A percentile compares a stretch with the other conserved stretches of the same genome.
Evolutionary conservation across 2,797 vertebrate genomes (phyloP).

Genomic region (Harpagifer antarcticus): DNA sequence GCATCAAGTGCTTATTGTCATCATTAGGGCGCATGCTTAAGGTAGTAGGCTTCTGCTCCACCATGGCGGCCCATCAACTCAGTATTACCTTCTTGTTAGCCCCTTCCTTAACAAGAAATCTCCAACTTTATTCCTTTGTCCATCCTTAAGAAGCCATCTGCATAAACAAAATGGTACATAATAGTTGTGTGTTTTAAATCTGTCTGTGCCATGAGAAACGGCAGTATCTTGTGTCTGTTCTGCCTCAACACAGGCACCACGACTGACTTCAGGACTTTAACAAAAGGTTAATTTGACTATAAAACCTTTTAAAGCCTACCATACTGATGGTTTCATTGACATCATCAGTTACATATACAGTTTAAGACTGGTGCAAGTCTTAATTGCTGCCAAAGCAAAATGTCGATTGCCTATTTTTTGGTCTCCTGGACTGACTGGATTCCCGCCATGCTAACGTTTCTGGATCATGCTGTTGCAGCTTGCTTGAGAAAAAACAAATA

Average conservation of each 20-base stretch:
- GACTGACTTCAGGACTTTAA: slow-evolving; percentile 53
- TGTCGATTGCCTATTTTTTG: slow-evolving; percentile 61
- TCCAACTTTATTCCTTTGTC: slow-evolving; percentile 11
- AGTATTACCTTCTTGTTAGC: slow-evolving; percentile 37
- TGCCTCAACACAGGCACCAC: slow-evolving; percentile 41
- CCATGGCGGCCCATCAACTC: slow-evolving; percentile 50
- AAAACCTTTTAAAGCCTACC: slow-evolving; percentile 28
- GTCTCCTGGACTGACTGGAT: slow-evolving; percentile 66
- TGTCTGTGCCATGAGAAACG: slow-evolving; percentile 50
- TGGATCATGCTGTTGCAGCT: slow-evolving; percentile 74
- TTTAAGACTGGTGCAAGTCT: slow-evolving; percentile 19
- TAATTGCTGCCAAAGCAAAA: slow-evolving; percentile 62
- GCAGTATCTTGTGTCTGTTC: slow-evolving; percentile 38
- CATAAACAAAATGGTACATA: slow-evolving; percentile 33
- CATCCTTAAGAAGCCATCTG: slow-evolving; percentile 47
- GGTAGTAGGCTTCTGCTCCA: slow-evolving; percentile 68
- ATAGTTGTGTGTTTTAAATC: slow-evolving; percentile 51
- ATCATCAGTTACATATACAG: background rate
- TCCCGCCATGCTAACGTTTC: slow-evolving; percentile 69
- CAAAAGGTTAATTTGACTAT: slow-evolving; percentile 35
- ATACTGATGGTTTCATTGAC: slow-evolving; percentile 48
- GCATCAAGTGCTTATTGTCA: slow-evolving; percentile 67
- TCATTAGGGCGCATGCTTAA: slow-evolving; percentile 78
- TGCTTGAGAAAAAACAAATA: slow-evolving; percentile 59
- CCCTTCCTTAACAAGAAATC: slow-evolving; percentile 34